Conservation (phyloP, 2,888 invertebrate genomes). For the Drosophila suboccidentalis region DNA sequence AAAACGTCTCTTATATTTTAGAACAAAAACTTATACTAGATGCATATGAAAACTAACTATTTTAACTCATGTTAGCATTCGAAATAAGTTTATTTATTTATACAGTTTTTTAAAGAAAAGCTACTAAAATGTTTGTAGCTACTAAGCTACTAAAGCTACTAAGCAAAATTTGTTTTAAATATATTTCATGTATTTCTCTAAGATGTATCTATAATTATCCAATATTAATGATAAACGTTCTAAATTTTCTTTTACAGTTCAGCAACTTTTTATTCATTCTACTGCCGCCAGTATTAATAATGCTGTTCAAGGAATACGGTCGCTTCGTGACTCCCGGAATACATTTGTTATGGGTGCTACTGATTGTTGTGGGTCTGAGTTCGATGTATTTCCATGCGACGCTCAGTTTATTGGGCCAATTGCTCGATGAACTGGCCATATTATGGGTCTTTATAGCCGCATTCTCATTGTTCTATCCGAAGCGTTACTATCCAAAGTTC, state of each 20-base stretch:
- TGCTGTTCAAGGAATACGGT: constrained; percentile 92
- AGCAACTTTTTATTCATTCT: constrained; percentile 92
- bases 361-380: constrained; percentile 92
- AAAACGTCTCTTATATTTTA: too few species aligned
- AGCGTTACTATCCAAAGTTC: constrained; percentile 89
- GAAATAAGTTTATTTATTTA: too few species aligned
- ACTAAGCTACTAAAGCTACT: too few species aligned
- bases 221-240: not conserved
- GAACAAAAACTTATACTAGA: too few species aligned
- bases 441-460: constrained; percentile 93
- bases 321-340: constrained; percentile 91
- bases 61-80: not conserved
- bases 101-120: too few species aligned
- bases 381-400: constrained; percentile 95
- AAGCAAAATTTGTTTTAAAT: not conserved
- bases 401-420: constrained; percentile 92
- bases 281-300: constrained; percentile 91
- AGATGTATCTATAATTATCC: not conserved
- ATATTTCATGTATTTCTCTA: not conserved
- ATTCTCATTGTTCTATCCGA: constrained; percentile 91
- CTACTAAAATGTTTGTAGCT: too few species aligned
- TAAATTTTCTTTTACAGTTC: constrained; percentile 86
- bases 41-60: not conserved
- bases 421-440: constrained; percentile 93
- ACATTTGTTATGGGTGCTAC: constrained; percentile 92